Base-by-base conservation (phyloP, 2,113 vertebrate species). In the Marcusenius ussheri region DNA sequence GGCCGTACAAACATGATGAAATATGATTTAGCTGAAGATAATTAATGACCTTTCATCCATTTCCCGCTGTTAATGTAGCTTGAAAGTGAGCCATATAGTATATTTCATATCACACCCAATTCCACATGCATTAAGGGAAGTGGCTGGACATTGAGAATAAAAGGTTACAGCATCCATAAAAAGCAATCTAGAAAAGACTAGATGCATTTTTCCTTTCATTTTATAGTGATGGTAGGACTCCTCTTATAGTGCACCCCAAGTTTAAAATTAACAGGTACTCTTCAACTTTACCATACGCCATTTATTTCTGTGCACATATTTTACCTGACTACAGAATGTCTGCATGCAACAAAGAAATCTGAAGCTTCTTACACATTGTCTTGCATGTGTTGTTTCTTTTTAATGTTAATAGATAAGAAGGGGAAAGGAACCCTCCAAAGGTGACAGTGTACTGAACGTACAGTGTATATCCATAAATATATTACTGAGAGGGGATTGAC, bases 51-150 rank as follows among this genome's bases (percentile, higher is more conserved):
- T 88, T 84, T 90, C 90, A 74, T 27, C 66, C 42, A 35, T 86
- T 47, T 85, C 51, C 83, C 87, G 47, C 49, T 92, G 70, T 90
- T 94, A 94, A 93, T 93, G 93, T 92, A 92, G 88, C 92, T 93
- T 92, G 92, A 94, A 93, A 93, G 90, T 93, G 92, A 91, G 84
- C 74, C 74, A 89, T 90, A 87, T 56, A 90, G 88, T 91, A 90
- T 39, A 83, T 92, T 92, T 91, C 90, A 92, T 91, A 89, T 85
- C 10, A 3, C 85, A 87, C 74, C 50, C 45, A 47, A 92, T 90
- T 92, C 56, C 9, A 90, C 86, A 90, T 74, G 89, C 87, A 90
- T 92, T 91, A 91, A 90, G 70, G 13, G 90, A 91, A 90, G 89
- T 83, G 90, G 83, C 90, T 91, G 91, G 83, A 89, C 90, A 88